Evolutionary conservation across 2,888 invertebrate genomes (phyloP).

Genomic region (Drosophila buzzatii): DNA sequence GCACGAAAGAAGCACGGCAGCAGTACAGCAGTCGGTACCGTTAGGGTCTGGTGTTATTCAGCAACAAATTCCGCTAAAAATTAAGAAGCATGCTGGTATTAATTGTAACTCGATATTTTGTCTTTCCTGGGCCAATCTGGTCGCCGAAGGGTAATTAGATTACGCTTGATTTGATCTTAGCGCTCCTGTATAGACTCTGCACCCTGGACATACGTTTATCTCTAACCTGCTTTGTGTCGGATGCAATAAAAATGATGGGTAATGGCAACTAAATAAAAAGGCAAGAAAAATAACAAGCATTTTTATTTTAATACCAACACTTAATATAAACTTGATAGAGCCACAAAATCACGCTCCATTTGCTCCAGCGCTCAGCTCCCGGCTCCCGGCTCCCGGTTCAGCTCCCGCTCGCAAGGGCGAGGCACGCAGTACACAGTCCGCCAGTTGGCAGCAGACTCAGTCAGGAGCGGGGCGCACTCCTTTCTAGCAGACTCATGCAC

Average conservation of each 20-base stretch:
- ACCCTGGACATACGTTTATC: constrained; percentile 20
- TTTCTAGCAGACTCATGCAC: constrained; percentile 75
- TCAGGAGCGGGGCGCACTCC: constrained; percentile 44
- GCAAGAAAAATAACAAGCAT: constrained; percentile 79
- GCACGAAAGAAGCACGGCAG: constrained; percentile 18
- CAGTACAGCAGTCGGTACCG: constrained; percentile 52
- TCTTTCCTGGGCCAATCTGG: constrained; percentile 60
- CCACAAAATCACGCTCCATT: constrained; percentile 82
- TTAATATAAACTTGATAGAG: constrained; percentile 82
- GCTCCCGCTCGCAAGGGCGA: constrained; percentile 35
- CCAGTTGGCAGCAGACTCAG: constrained; percentile 9
- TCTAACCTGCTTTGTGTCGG: constrained; percentile 28
- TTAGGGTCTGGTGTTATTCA: constrained; percentile 54
- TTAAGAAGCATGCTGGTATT: constrained; percentile 55
- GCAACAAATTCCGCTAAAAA: constrained; percentile 67
- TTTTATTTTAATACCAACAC: constrained; percentile 81
- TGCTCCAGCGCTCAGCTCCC: constrained; percentile 56
- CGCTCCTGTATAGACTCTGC: constrained; percentile 50
- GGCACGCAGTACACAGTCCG: constrained; percentile 9
- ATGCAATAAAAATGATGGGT: constrained; percentile 60
- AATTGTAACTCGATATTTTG: constrained; percentile 73
- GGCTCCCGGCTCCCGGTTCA: constrained; percentile 33
- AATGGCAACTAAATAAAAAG: constrained; percentile 70
- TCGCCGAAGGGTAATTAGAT: constrained; percentile 62
- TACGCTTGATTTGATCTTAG: constrained; percentile 72